Conservation (phyloP, 1,140 invertebrate genomes). For the Limonius californicus region DNA sequence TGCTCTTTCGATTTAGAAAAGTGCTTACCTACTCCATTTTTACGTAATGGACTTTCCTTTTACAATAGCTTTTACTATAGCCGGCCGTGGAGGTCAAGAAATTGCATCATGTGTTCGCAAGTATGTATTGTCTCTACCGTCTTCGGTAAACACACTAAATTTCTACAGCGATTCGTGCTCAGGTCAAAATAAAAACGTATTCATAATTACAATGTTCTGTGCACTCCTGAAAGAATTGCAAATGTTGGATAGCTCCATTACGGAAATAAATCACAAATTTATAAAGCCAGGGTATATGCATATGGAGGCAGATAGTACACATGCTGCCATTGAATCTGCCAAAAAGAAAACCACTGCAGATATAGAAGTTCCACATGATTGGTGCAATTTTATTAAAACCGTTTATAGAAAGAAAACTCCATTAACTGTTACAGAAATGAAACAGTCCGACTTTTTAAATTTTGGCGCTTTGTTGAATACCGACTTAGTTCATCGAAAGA, state of each 20-base stretch:
- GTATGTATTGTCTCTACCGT: background rate
- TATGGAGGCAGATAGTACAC: background rate
- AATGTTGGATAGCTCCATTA: background rate
- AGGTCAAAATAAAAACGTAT: constrained; percentile 2
- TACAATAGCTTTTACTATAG: constrained; percentile 10
- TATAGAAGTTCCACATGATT: constrained; percentile 4
- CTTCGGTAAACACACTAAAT: background rate
- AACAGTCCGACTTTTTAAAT: background rate
- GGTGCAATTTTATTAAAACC: background rate
- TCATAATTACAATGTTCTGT: constrained; percentile 4
- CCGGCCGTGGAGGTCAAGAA: constrained; percentile 4
- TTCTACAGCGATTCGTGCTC: constrained; percentile 13
- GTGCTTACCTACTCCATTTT: constrained; percentile 23
- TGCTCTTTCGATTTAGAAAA: constrained; percentile 24
- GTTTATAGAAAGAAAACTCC: background rate
- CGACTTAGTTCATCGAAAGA: constrained; percentile 7
- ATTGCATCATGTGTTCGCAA: background rate
- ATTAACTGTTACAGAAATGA: background rate
- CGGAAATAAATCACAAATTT: constrained; percentile 10
- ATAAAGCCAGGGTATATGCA: background rate
- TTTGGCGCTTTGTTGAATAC: background rate
- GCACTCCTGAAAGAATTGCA: background rate
- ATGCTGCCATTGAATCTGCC: background rate
- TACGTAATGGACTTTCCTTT: constrained; percentile 25
- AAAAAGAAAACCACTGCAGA: constrained; percentile 3